Evolutionary conservation across 2,888 invertebrate species (phyloP), one percentile per base, ranked within the genome.

Genomic region (Lithophane leautieri): DNA sequence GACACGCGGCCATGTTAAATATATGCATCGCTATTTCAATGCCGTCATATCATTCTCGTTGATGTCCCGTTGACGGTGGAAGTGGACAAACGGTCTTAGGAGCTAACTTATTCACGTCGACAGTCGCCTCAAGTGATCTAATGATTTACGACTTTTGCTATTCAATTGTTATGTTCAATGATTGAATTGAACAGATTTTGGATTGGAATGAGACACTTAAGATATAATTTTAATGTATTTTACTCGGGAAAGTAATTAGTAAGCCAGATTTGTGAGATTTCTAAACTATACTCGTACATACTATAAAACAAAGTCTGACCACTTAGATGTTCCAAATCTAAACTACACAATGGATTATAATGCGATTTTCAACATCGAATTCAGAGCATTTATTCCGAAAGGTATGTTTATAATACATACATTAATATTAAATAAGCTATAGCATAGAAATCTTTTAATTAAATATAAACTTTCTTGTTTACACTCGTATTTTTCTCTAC

Each of bases 71-170:
- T 50, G 50, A 2, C 50, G 50, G 19, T 22, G 8, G 50, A 8
- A 3, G 50, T 50, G 50, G 50, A 50, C 2, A 22, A 50, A 50
- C 50, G 8, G 22, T 22, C 22, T 63, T 66, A 28, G 81, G 73
- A 78, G 71, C 83, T 77, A 79, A 81, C 83, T 85, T 83, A 85
- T 83, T 81, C 76, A 70, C 73, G 81, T 74, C 77, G 70, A 85
- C 87, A 58, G 68, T 40, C 65, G 78, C 66, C 73, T 79, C 70
- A 44, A 69, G 70, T 66, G 71, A 67, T 71, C 47, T 72, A 73
- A 85, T 83, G 87, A 87, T 87, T 86, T 85, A 87, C 71, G 76
- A 69, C 63, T 78, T 54, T n/a, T 54, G 11, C 4, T 42, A 69
- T 72, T 74, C 68, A 72, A 79, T 81, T 68, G 70, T 76, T 74